Evolutionary conservation across 2,113 vertebrate genomes (phyloP), one percentile per base, ranked within the genome.

Genomic region (Vombatus ursinus): DNA sequence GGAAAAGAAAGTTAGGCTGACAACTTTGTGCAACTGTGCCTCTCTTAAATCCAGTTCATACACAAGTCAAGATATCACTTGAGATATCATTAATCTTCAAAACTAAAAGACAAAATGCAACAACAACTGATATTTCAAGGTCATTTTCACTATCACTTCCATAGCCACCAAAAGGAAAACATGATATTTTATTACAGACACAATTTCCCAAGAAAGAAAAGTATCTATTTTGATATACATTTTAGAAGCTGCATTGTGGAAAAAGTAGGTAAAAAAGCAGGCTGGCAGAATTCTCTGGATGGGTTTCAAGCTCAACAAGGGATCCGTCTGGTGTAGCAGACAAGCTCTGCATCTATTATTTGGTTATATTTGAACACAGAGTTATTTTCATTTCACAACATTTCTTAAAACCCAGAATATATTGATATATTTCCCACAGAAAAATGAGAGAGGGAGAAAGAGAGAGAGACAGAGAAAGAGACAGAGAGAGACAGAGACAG

Each of bases 361-460:
- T 92, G 77, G 31, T 25, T 52, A 89, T 0, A 89, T 97, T 93
- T 57, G 8, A 97, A 12, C 12, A 0, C 12, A 52, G 19, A 14
- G 1, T 1, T 8, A 0, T 57, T 91, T 26, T 0, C 5, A 51
- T 91, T 98, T 93, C 37, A 90, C 31, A 92, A 37, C 0, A 0
- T 53, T 52, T 93, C 31, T 50, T 61, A 77, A 95, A 96, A 94
- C 68, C 2, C 26, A 94, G 44, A 25, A 7, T 44, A 25, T 95
- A 77, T 77, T 77, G 68, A 44, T 93, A 49, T 1, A 92, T 91
- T 94, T 90, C 4, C 25, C 25, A 84, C 31, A 90, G 6, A 84
- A 97, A 52, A 51, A 37, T 68, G 8, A n/a, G 57, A 37, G n/a
- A 54, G 1, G 49, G 47, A 89, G 68, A n/a, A 23, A 68, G 14